Conservation (phyloP, 2,797 vertebrate species). For the Oreochromis grahami region DNA sequence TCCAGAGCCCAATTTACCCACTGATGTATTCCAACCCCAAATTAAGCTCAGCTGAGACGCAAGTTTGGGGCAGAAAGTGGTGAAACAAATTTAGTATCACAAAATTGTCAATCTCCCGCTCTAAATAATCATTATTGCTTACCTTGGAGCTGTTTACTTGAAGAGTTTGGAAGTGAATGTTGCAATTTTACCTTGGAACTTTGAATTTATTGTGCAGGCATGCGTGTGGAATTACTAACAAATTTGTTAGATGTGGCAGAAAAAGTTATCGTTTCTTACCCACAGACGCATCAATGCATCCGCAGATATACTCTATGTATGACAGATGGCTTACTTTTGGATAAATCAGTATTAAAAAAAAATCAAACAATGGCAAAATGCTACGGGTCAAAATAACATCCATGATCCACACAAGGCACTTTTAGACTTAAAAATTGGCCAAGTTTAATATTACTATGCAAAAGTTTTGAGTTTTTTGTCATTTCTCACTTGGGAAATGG, state of each 20-base stretch:
- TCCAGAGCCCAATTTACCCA: conserved; percentile 22
- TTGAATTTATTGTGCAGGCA: background rate
- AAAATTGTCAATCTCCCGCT: conserved; percentile 21
- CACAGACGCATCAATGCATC: background rate
- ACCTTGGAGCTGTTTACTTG: background rate
- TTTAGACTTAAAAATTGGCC: background rate
- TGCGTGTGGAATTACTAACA: background rate
- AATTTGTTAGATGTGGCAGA: background rate
- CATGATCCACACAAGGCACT: background rate
- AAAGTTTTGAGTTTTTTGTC: background rate
- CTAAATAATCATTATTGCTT: background rate
- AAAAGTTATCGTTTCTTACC: background rate
- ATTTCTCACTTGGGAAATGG: background rate
- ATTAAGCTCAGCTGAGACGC: background rate
- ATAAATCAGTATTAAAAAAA: background rate
- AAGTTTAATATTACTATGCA: background rate
- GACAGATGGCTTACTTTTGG: background rate
- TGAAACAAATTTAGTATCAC: background rate
- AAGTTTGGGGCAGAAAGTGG: conserved; percentile 2
- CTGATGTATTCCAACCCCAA: background rate
- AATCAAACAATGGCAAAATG: background rate
- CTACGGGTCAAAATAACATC: background rate
- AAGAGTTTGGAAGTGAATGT: background rate
- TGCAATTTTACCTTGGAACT: conserved; percentile 15
- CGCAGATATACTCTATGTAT: background rate